Base-by-base conservation (phyloP, 2,113 vertebrate genomes). In the Phrynosoma platyrhinos region DNA sequence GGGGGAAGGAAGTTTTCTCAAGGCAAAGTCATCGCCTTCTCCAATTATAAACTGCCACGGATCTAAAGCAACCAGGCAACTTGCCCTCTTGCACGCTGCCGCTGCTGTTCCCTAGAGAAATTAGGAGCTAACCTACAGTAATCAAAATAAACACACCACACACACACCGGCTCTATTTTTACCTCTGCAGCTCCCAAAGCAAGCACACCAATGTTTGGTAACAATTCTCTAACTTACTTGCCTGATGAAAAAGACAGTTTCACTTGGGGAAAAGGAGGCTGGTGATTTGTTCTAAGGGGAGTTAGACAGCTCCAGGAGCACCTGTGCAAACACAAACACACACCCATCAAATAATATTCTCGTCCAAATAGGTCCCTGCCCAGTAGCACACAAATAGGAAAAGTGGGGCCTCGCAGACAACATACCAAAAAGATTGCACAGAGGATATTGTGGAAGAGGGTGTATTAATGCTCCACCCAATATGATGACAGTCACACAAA, bases 1-100 rank as follows among this genome's bases (percentile, higher is more conserved):
- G 40, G 5, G 2, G 30, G 9, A 88, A 21, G 75, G 58, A 9
- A 66, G 9, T 13, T 40, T 88, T 88, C 75, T 83, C 42, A 53
- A n/a, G 21, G 36, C n/a, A 68, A 64, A 21, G 42, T 42, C 53
- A 83, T 53, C 23, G 27, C 66, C 30, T 64, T 52, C 30, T 66
- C 53, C 47, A 82, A 77, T 77, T 77, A 83, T 32, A 30, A 83
- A 13, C n/a, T 2, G n/a, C 23, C 27, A n/a, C 62, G 55, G 23
- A 69, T 83, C 81, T 88, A 27, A 83, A 83, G 47, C 81, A 83
- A 69, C 87, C 74, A 77, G 47, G 87, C 74, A 88, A 83, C 81
- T 32, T 20, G 47, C n/a, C n/a, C 87, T 78, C 74, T 72, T 68
- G 66, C 30, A 53, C 27, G 32, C 5, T 16, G 42, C 42, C 69